These are phyloP conservation scores for Tubulanus polymorphus DNA, from an alignment of 2,888 invertebrate species.

Conservation along the genomic window DNA sequence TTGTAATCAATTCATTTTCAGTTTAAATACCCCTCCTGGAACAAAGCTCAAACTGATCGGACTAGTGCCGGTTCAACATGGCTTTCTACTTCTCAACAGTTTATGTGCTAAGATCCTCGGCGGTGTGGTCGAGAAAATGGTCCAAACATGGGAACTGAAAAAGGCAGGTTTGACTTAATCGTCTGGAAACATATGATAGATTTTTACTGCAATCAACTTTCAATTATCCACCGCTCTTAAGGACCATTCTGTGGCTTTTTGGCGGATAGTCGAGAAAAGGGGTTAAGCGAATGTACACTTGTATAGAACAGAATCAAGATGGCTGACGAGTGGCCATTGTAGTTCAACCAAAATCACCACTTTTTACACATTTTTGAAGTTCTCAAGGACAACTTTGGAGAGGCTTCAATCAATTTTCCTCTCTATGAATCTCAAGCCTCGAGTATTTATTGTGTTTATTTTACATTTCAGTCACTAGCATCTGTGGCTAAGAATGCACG, in stretches of 20 bases:
- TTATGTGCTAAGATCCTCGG: conserved; percentile 70
- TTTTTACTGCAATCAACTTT: neutral
- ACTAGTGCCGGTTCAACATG: conserved; percentile 64
- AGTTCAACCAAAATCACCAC: no score
- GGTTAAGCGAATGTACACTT: no score
- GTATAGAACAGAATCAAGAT: no score
- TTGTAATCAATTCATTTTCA: conserved; percentile 29
- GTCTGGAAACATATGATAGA: neutral
- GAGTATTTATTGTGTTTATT: neutral
- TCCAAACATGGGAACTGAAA: conserved; percentile 73
- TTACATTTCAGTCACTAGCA: conserved; percentile 33
- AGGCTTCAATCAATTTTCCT: no score
- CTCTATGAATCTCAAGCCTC: no score
- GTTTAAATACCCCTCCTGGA: conserved; percentile 83
- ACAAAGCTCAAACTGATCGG: conserved; percentile 67
- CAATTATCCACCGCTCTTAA: no score
- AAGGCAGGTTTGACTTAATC: conserved; percentile 26
- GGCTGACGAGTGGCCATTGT: no score
- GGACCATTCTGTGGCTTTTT: no score
- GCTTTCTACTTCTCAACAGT: conserved; percentile 69
- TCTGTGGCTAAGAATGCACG: conserved; percentile 40
- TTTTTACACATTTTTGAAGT: no score
- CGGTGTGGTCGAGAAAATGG: conserved; percentile 76
- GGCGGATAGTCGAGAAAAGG: no score
- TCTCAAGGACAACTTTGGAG: no score